Evolutionary conservation across 2,888 invertebrate species (phyloP).

Genomic region (Cephus pygmeus): DNA sequence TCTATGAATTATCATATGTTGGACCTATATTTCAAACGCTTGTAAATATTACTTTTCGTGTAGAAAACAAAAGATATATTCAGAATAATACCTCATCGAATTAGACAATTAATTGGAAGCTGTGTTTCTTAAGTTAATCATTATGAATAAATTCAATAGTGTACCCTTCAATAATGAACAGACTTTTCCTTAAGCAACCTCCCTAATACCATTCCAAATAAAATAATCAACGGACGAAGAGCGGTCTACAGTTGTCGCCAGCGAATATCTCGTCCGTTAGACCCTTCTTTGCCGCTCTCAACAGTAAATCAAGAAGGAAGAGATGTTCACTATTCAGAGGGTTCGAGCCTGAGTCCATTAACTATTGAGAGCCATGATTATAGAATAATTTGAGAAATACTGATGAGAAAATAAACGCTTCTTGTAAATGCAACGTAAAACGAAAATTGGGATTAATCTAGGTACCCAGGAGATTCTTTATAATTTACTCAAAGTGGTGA

Average conservation of each 20-base stretch:
- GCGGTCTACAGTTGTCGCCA: not conserved
- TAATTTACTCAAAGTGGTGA: not conserved
- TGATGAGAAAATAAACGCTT: not conserved
- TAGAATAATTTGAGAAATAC: not conserved
- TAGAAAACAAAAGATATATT: not conserved
- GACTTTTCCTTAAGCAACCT: not conserved
- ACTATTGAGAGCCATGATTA: not conserved
- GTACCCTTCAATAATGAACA: not conserved
- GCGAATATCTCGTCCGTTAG: not conserved
- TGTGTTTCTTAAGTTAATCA: not conserved
- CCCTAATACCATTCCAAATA: not conserved
- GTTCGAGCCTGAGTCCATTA: not conserved
- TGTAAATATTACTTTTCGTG: not conserved
- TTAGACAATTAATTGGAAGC: not conserved
- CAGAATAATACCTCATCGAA: not conserved
- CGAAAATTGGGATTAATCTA: not conserved
- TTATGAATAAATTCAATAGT: not conserved
- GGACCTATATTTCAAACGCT: not conserved
- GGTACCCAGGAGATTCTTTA: not conserved
- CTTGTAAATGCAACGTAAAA: too few species aligned
- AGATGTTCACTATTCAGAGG: not conserved
- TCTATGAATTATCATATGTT: not conserved
- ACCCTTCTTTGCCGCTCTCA: not conserved
- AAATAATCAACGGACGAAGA: not conserved
- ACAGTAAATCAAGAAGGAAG: not conserved